phyloP scores from a whole-genome alignment of 2,113 vertebrate genomes.

The Melanotaenia duboulayi region DNA sequence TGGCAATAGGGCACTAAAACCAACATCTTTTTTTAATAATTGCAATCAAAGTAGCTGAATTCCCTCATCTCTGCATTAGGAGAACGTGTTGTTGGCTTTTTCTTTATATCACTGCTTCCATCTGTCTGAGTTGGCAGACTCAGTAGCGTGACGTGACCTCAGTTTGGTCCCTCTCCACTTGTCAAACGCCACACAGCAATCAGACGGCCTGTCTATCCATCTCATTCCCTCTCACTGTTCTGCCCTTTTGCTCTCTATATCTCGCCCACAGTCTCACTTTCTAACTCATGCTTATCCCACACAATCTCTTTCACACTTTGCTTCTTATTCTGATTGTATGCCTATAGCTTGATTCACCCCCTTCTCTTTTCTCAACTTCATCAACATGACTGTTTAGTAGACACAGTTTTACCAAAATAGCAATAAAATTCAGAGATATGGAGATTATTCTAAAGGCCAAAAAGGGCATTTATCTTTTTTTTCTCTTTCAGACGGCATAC shows the following conservation, averaged over 20 bases:
- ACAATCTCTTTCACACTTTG: slow-evolving; percentile 11
- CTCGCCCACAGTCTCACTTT: slow-evolving; percentile 29
- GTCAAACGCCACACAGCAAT: slow-evolving; percentile 55
- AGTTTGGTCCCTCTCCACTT: slow-evolving; percentile 34
- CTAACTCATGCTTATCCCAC: slow-evolving; percentile 4
- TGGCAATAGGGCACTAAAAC: neutral
- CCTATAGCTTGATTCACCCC: neutral
- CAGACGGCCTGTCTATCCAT: slow-evolving; percentile 31
- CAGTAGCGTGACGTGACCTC: slow-evolving; percentile 37
- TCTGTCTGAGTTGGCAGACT: slow-evolving; percentile 30
- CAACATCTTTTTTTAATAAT: neutral
- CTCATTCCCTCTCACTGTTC: slow-evolving; percentile 17
- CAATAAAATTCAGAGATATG: slow-evolving; percentile 19
- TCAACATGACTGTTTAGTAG: slow-evolving; percentile 26
- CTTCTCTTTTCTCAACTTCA: neutral
- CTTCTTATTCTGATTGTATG: neutral
- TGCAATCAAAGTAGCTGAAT: neutral
- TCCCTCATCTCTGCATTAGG: neutral
- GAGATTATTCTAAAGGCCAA: slow-evolving; percentile 6
- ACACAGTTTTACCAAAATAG: neutral
- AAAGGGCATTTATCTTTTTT: neutral
- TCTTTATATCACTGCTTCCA: slow-evolving; percentile 1
- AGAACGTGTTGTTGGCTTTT: neutral
- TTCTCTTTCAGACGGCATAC: neutral
- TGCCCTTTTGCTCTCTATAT: slow-evolving; percentile 23